Percentiles rank a stretch among this genome's conserved stretches.
phyloP scores from a whole-genome alignment of 2,888 invertebrate species.

The Stegana nigrithorax region DNA sequence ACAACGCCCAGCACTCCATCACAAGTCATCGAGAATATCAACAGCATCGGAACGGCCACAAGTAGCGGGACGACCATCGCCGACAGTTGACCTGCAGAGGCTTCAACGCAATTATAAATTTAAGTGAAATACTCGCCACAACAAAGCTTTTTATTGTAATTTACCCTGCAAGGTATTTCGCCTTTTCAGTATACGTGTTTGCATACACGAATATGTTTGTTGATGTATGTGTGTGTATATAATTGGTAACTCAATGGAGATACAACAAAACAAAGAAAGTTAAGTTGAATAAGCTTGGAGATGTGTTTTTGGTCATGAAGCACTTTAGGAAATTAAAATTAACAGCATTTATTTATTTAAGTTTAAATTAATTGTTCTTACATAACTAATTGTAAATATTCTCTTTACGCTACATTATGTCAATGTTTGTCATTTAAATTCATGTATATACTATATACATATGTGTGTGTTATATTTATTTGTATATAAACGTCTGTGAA shows the following conservation, averaged over 20 bases:
- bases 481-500: conserved; percentile 52
- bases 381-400: not conserved
- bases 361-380: not conserved
- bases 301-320: not conserved
- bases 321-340: conserved; percentile 5
- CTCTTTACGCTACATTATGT: not conserved
- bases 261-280: not conserved
- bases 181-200: too few species aligned
- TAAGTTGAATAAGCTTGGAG: not conserved
- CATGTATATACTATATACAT: conserved; percentile 40
- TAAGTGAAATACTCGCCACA: conserved; percentile 6
- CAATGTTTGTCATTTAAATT: not conserved
- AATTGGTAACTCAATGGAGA: not conserved
- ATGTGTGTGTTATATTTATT: conserved; percentile 32
- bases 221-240: not conserved
- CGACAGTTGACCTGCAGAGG: not conserved
- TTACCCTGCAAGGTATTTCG: not conserved
- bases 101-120: conserved; percentile 6
- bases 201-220: not conserved
- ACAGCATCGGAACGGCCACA: not conserved
- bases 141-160: not conserved
- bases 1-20: conserved; percentile 39
- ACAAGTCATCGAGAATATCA: too few species aligned
- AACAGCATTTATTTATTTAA: conserved; percentile 11
- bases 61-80: not conserved